Evolutionary conservation across 1,140 invertebrate genomes (phyloP).

Genomic region (Danaus melanippus): DNA sequence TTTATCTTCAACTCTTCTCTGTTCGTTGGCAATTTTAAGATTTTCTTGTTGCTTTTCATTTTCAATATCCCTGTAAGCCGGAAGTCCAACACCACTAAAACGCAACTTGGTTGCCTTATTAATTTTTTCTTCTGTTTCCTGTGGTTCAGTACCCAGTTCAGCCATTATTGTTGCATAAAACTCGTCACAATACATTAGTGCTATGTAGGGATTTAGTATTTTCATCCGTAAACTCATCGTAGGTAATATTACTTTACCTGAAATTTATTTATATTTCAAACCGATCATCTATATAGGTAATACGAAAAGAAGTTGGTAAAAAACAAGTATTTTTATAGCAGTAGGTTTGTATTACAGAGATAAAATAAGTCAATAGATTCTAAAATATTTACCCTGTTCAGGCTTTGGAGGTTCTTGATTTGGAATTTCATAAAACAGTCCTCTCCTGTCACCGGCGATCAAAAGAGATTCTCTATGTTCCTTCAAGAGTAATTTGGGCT

Average conservation of each 20-base stretch:
- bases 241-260: constrained; percentile 26
- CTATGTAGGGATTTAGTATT: constrained; percentile 42
- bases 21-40: too few species aligned
- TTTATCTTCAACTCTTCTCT: neutral
- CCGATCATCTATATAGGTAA: too few species aligned
- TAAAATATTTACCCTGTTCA: constrained; percentile 24
- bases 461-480: constrained; percentile 30
- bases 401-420: constrained; percentile 19
- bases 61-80: constrained; percentile 23
- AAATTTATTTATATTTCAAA: neutral
- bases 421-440: constrained; percentile 36
- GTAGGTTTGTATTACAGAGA: too few species aligned
- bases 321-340: too few species aligned
- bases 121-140: constrained; percentile 20
- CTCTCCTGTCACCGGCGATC: constrained; percentile 38
- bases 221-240: constrained; percentile 32
- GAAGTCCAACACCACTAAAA: constrained; percentile 31
- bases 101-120: constrained; percentile 28
- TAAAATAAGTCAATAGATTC: neutral
- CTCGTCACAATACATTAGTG: constrained; percentile 41
- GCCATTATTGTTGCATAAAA: constrained; percentile 37
- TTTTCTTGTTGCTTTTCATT: constrained; percentile 4
- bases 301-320: too few species aligned
- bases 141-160: constrained; percentile 30
- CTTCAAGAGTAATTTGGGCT: constrained; percentile 40